Conservation (phyloP, 2,888 invertebrate species). For the Brachypalpus laphriformis region DNA sequence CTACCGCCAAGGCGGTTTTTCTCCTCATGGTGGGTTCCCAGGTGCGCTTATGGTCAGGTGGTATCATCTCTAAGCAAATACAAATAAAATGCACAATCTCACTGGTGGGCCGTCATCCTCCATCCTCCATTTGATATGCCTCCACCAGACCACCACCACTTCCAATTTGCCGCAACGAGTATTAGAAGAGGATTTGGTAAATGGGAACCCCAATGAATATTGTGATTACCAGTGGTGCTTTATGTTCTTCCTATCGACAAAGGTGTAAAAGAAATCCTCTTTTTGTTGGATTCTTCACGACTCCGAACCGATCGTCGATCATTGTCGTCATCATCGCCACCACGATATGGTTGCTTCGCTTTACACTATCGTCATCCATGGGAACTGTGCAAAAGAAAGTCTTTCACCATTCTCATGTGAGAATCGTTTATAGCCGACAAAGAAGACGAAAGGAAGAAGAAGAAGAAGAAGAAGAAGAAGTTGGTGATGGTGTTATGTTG, state of each 20-base stretch:
- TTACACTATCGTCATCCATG: constrained; percentile 60
- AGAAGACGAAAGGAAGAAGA: constrained; percentile 30
- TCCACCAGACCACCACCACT: constrained; percentile 21
- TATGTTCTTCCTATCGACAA: constrained; percentile 40
- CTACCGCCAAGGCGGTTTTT: constrained; percentile 10
- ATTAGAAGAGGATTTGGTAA: constrained; percentile 62
- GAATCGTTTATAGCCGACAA: constrained; percentile 63
- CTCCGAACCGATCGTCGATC: constrained; percentile 58
- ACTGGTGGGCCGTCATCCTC: constrained; percentile 36
- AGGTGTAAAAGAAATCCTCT: constrained; percentile 35
- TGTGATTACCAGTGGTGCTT: constrained; percentile 33
- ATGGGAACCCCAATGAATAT: constrained; percentile 45
- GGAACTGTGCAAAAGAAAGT: constrained; percentile 74
- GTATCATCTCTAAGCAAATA: constrained; percentile 49
- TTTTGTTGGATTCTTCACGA: constrained; percentile 51
- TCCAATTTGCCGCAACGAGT: constrained; percentile 15
- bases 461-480: constrained; percentile 9
- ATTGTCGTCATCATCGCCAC: constrained; percentile 54
- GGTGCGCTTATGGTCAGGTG: constrained; percentile 58
- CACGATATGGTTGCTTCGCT: constrained; percentile 14
- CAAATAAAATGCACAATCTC: constrained; percentile 47
- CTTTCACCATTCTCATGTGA: constrained; percentile 69
- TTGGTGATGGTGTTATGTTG: constrained; percentile 12
- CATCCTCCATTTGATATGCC: constrained; percentile 22
- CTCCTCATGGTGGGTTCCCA: constrained; percentile 42